phyloP scores from a whole-genome alignment of 1,140 invertebrate species.

The Oryzaephilus surinamensis region DNA sequence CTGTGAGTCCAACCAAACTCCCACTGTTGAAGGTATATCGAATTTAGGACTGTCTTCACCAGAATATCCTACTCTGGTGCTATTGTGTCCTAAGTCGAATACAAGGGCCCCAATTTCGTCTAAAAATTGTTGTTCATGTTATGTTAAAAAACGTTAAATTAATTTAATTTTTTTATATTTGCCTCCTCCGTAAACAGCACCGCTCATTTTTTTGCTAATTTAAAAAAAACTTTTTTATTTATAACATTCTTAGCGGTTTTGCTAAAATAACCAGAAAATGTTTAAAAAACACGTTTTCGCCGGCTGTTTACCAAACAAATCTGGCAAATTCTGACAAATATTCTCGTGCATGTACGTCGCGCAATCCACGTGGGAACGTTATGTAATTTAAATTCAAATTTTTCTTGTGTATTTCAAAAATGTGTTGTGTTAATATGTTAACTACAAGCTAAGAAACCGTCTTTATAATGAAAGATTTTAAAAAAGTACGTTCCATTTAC shows the following conservation, averaged over 20 bases:
- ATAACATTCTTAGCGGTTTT: no score
- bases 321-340: slow-evolving; percentile 1
- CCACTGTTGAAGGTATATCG: slow-evolving; percentile 69
- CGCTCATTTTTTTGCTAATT: no score
- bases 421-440: no score
- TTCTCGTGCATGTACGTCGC: no score
- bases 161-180: slow-evolving; percentile 17
- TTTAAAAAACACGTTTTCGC: slow-evolving; percentile 4
- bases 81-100: slow-evolving; percentile 64
- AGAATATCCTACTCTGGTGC: slow-evolving; percentile 65
- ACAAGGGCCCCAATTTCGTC: slow-evolving; percentile 74
- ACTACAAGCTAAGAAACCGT: no score
- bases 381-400: no score
- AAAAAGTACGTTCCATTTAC: slow-evolving; percentile 12
- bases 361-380: no score
- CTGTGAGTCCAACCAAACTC: slow-evolving; percentile 50
- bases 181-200: slow-evolving; percentile 42
- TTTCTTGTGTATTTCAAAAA: no score
- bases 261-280: no score
- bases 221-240: no score
- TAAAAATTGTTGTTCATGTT: no score
- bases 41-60: slow-evolving; percentile 82
- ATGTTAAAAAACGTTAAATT: no score
- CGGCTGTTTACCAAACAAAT: slow-evolving; percentile 11
- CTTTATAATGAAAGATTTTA: slow-evolving; percentile 11